Conservation (phyloP, 2,888 invertebrate species). For the Siphlonurus alternatus region DNA sequence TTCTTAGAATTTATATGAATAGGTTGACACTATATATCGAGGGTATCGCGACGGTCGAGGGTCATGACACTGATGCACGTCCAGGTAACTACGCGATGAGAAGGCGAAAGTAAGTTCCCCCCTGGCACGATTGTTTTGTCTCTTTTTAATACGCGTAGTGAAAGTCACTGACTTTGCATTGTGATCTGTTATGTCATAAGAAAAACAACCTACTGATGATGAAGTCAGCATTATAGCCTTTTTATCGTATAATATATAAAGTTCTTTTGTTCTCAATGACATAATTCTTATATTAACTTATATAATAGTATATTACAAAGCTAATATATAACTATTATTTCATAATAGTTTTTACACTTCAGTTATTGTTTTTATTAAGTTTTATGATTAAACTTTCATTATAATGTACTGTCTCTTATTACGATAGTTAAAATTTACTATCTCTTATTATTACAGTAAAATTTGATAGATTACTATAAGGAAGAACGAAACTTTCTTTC, state of each 20-base stretch:
- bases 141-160: no score
- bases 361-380: not conserved
- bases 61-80: no score
- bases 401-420: not conserved
- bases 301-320: not conserved
- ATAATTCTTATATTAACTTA: not conserved
- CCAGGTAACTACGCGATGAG: no score
- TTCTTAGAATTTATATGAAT: no score
- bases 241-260: not conserved
- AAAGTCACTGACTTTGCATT: not conserved
- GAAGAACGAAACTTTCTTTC: no score
- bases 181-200: not conserved
- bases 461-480: no score
- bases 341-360: not conserved
- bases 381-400: not conserved
- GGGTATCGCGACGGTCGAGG: no score
- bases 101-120: no score
- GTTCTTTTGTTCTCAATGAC: not conserved
- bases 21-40: no score
- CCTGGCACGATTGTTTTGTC: no score
- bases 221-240: not conserved
- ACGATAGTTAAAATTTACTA: no score
- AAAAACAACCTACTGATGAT: not conserved
- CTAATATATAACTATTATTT: not conserved
- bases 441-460: no score